Base-by-base conservation (phyloP, 2,113 vertebrate species). In the Camelus bactrianus region DNA sequence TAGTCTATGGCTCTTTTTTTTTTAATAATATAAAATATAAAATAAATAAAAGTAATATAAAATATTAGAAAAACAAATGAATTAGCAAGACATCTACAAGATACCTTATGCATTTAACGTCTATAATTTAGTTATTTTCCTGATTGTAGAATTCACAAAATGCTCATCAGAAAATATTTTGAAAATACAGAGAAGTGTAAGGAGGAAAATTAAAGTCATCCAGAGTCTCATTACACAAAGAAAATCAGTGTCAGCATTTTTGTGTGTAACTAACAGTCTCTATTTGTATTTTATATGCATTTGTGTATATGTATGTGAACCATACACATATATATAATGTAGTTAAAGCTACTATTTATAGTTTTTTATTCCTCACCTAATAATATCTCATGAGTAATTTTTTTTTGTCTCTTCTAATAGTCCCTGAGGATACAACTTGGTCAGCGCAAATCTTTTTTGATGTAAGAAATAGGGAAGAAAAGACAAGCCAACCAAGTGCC, bases 141-240 rank as follows among this genome's bases (percentile, higher is more conserved):
- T 65, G 6, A 73, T 35, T 73, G 46, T 65, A 77, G 22, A 81
- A 35, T 81, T 93, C 19, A 76, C 20, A 35, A 75, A 32, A 50
- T 94, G 17, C 48, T 80, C 2, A 58, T 81, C 76, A 56, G 86
- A 54, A 84, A 95, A 77, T 94, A 62, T 83, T 83, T 92, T 56
- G 46, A 91, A 95, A 90, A 28, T 94, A 90, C 19, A 67, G 13
- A 65, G 35, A 85, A 75, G 2, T 76, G 8, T 54, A 50, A 89
- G 24, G 52, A 85, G 35, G 11, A 70, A 77, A 82, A 54, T 10
- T 64, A 16, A 95, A 89, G 42, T 84, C 14, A 87, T 46, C 17
- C 6, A 56, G 6, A 84, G 15, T 52, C 15, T 0, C 19, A 90
- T 15, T 24, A 46, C 67, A 82, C 4, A 50, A 82, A 82, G 46